Evolutionary conservation across 1,140 invertebrate genomes (phyloP), one percentile per base, ranked within the genome.

Genomic region (Eubasilissa regina): DNA sequence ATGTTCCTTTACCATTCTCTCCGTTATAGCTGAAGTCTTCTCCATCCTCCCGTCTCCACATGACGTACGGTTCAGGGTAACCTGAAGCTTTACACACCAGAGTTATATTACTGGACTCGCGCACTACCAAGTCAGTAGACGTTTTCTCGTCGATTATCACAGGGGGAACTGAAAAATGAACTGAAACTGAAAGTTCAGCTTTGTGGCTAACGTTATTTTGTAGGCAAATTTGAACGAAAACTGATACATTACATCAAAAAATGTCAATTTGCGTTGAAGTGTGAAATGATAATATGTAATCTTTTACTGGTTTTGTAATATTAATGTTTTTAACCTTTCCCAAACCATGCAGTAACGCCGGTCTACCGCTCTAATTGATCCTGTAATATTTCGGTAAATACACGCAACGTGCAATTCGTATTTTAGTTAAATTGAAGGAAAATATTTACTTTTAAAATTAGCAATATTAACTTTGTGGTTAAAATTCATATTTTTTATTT

Each of bases 41-140:
- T 48, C 95, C 94, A 85, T 97, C 96, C 87, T 97, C 96, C 53
- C 96, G 89, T 53, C 96, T 89, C 96, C 96, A 97, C 93, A 96
- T 96, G 80, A 97, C 93, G 84, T 96, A 97, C 45, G 96, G 96
- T 80, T 95, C 94, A 0, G 96, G 96, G 86, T 96, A 96, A 62
- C 96, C 96, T n/a, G 91, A 92, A 13, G 96, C 96, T 85, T 95
- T 95, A 86, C 97, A 98, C 60, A 92, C 92, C 86, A 98, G 89
- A 11, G 94, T 95, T 35, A 97, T 94, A 86, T 97, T 97, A 13
- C 93, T 93, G 3, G 94, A 94, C 89, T 98, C 97, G n/a, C 96
- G 90, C 0, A 97, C 96, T 25, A 97, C 95, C 90, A 97, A 94
- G 85, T 98, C 96, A 11, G 94, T 93, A 84, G 95, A 95, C 25